Conservation (phyloP, 2,888 invertebrate genomes). For the Scrobipalpa costella region DNA sequence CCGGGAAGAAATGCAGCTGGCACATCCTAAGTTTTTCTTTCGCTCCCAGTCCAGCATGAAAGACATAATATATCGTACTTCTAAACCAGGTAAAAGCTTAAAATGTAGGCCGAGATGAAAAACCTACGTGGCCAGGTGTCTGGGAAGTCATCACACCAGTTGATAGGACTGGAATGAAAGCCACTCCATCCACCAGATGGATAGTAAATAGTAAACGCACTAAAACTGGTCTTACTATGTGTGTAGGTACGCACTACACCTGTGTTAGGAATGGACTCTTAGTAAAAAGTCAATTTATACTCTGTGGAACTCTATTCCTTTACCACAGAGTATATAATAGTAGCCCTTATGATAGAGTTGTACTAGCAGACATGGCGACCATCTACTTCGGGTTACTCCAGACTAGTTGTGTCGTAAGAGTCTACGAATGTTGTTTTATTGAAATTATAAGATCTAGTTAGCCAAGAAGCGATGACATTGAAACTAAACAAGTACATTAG, state of each 20-base stretch:
- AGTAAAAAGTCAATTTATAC: background rate
- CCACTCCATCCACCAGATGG: background rate
- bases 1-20: too few relatives aligned
- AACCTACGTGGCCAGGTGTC: background rate
- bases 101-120: background rate
- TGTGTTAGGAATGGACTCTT: background rate
- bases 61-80: too few relatives aligned
- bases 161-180: slow-evolving; percentile 30
- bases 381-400: background rate
- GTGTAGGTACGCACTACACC: background rate
- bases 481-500: background rate
- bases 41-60: too few relatives aligned
- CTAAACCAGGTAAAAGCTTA: background rate
- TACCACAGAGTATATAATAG: background rate
- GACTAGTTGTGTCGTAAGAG: background rate
- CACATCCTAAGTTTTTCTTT: too few relatives aligned
- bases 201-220: slow-evolving; percentile 1
- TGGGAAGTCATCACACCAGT: slow-evolving; percentile 28
- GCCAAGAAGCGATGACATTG: background rate
- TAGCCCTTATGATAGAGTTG: background rate
- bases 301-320: background rate
- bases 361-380: background rate
- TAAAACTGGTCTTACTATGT: background rate
- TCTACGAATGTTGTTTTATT: background rate
- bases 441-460: background rate